Evolutionary conservation across 2,888 invertebrate genomes (phyloP).

Genomic region (Tricholauxania praeusta): DNA sequence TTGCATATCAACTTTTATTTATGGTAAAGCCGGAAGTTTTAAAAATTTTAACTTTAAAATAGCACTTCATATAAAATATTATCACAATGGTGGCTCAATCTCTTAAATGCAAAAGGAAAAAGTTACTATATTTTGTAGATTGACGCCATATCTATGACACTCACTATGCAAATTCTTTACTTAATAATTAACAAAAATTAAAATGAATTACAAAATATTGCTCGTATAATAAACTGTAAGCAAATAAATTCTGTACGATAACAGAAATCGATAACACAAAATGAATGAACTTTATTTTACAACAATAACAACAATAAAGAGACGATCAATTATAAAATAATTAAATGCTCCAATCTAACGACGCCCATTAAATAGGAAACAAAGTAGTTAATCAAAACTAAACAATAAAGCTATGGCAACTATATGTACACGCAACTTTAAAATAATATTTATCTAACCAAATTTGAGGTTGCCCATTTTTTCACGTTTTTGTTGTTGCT

Average conservation of each 20-base stretch:
- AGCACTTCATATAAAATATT: too few species aligned
- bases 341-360: conserved; percentile 30
- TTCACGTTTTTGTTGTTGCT: background rate
- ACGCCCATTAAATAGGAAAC: conserved; percentile 29
- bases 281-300: too few species aligned
- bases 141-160: too few species aligned
- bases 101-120: too few species aligned
- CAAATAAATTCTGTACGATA: conserved; percentile 23
- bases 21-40: too few species aligned
- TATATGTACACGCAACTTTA: conserved; percentile 49
- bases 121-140: too few species aligned
- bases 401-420: conserved; percentile 12
- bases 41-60: too few species aligned
- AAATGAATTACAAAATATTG: too few species aligned
- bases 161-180: too few species aligned
- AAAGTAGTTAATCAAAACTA: conserved; percentile 37
- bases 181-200: too few species aligned
- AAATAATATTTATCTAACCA: conserved; percentile 53
- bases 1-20: conserved; percentile 6
- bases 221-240: conserved; percentile 7
- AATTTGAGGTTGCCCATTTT: conserved; percentile 30
- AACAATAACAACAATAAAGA: too few species aligned
- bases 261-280: background rate
- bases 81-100: too few species aligned
- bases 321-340: conserved; percentile 34